Conservation (phyloP, 1,140 invertebrate species). For the Lepidurus couesii region DNA sequence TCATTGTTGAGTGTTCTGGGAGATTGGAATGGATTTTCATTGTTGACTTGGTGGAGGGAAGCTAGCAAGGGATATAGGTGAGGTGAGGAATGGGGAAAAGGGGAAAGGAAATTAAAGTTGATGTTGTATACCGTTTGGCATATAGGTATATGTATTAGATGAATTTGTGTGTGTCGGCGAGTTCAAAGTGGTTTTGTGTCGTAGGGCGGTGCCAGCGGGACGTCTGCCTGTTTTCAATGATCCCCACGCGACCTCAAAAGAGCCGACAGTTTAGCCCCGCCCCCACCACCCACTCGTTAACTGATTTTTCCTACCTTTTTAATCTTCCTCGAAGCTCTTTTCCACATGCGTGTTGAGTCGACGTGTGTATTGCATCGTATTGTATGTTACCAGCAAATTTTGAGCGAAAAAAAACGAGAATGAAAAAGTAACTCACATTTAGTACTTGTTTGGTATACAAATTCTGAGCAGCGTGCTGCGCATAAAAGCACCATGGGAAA, state of each 20-base stretch:
- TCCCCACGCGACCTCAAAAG: conserved; percentile 17
- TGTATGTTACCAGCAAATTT: too few relatives aligned
- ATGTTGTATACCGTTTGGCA: conserved; percentile 22
- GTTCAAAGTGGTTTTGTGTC: conserved; percentile 16
- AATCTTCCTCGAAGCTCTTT: not conserved
- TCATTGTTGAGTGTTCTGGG: too few relatives aligned
- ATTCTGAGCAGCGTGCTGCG: too few relatives aligned
- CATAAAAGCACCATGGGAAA: too few relatives aligned
- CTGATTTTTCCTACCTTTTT: conserved; percentile 6
- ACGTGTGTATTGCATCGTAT: too few relatives aligned
- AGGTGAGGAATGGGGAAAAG: not conserved
- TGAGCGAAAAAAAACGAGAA: too few relatives aligned
- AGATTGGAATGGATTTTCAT: too few relatives aligned
- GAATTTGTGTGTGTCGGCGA: conserved; percentile 18
- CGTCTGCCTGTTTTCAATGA: conserved; percentile 21
- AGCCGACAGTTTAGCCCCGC: conserved; percentile 12
- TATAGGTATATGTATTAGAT: conserved; percentile 6
- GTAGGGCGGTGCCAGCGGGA: conserved; percentile 16
- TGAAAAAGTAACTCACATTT: too few relatives aligned
- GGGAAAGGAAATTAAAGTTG: conserved; percentile 1
- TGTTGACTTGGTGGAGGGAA: too few relatives aligned
- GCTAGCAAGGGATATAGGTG: too few relatives aligned
- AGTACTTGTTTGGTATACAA: too few relatives aligned
- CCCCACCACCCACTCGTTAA: conserved; percentile 9
- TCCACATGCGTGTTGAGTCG: too few relatives aligned